These are phyloP conservation scores for Synchiropus splendidus DNA, from an alignment of 2,113 vertebrate genomes.

Conservation along the genomic window DNA sequence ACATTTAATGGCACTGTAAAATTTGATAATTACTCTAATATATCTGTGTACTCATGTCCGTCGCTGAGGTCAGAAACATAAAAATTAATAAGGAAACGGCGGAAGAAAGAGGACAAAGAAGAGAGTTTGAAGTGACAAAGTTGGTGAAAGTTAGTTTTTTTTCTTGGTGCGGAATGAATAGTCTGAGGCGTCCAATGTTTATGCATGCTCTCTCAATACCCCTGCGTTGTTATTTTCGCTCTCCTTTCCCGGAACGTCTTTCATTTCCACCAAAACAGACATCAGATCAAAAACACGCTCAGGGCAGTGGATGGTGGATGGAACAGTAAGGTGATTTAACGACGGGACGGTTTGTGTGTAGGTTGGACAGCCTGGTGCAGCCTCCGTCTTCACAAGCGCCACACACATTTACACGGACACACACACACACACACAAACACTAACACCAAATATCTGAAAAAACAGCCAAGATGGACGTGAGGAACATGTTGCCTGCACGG, in stretches of 20 bases:
- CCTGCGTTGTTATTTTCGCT: slow-evolving; percentile 33
- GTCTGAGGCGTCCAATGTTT: slow-evolving; percentile 28
- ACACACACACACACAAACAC: slow-evolving; percentile 38
- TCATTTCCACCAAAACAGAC: slow-evolving; percentile 51
- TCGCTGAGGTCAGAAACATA: slow-evolving; percentile 64
- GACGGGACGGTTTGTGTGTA: slow-evolving; percentile 61
- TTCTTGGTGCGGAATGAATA: slow-evolving; percentile 20
- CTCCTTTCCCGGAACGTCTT: slow-evolving; percentile 42
- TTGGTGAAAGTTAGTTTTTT: slow-evolving; percentile 24
- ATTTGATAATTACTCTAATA: slow-evolving; percentile 74
- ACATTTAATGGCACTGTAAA: slow-evolving; percentile 72
- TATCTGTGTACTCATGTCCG: slow-evolving; percentile 70
- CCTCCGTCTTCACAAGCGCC: slow-evolving; percentile 55
- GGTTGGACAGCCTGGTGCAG: slow-evolving; percentile 65
- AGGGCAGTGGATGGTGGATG: slow-evolving; percentile 54
- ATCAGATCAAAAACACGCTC: slow-evolving; percentile 49
- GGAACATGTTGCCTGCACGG: slow-evolving; percentile 75
- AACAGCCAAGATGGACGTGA: slow-evolving; percentile 74
- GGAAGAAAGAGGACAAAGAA: slow-evolving; percentile 36
- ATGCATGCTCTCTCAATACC: slow-evolving; percentile 24
- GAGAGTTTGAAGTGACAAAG: slow-evolving; percentile 36
- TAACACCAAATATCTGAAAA: slow-evolving; percentile 61
- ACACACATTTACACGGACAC: slow-evolving; percentile 15
- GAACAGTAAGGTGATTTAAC: slow-evolving; percentile 61
- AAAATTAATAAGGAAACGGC: slow-evolving; percentile 66